Evolutionary conservation across 2,113 vertebrate species (phyloP).

Genomic region (Indicator indicator): DNA sequence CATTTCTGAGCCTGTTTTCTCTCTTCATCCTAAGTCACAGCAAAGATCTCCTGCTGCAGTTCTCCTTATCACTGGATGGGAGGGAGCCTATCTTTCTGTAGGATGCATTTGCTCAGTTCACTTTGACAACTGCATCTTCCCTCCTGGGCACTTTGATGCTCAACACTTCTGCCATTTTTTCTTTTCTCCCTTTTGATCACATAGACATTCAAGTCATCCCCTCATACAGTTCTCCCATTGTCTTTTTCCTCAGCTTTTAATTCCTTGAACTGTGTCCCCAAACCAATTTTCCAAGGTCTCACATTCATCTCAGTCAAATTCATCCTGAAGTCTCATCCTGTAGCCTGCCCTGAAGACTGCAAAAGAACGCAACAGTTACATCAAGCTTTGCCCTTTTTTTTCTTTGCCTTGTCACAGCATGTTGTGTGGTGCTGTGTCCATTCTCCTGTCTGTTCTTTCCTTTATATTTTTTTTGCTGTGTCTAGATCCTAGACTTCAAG

Average conservation of each 20-base stretch:
- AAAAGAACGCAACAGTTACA: not conserved
- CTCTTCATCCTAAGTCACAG: not conserved
- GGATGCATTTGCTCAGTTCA: not conserved
- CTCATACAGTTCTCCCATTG: not conserved
- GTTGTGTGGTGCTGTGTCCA: not conserved
- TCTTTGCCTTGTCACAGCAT: not conserved
- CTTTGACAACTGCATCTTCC: not conserved
- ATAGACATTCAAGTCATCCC: not conserved
- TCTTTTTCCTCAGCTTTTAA: not conserved
- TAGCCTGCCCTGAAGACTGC: not conserved
- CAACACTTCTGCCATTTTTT: not conserved
- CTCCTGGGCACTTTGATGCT: not conserved
- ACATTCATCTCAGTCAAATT: not conserved
- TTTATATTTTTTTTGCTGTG: not conserved
- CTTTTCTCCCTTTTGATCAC: not conserved
- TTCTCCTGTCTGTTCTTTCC: not conserved
- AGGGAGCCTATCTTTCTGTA: not conserved
- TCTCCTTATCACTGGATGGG: fast-evolving
- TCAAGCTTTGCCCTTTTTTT: not conserved
- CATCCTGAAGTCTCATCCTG: not conserved
- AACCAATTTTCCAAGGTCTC: not conserved
- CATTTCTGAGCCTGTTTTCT: not conserved
- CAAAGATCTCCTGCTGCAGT: not conserved
- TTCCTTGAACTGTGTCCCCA: not conserved
- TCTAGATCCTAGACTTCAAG: not conserved